Conservation (phyloP, 1,140 invertebrate genomes). For the Drosophila nasuta region DNA sequence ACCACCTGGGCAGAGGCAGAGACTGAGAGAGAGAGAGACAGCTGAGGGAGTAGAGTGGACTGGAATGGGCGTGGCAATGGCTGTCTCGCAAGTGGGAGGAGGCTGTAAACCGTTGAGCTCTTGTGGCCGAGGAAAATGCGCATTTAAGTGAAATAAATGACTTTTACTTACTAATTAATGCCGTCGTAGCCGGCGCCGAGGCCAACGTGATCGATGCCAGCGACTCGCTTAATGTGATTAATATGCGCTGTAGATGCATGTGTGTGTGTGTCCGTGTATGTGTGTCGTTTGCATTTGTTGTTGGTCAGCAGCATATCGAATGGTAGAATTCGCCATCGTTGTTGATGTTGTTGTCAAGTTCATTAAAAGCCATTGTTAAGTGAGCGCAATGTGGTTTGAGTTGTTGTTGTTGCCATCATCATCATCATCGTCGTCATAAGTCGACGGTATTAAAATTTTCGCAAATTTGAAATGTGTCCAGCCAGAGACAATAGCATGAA, state of each 20-base stretch:
- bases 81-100: not conserved
- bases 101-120: slow-evolving; percentile 21
- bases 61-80: not conserved
- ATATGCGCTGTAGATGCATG: slow-evolving; percentile 90
- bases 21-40: not conserved
- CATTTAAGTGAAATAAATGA: slow-evolving; percentile 83
- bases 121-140: slow-evolving; percentile 56
- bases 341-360: slow-evolving; percentile 56
- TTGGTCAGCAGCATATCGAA: slow-evolving; percentile 59
- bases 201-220: slow-evolving; percentile 95
- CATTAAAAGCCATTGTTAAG: slow-evolving; percentile 75
- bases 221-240: slow-evolving; percentile 95
- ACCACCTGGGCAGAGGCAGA: slow-evolving; percentile 52
- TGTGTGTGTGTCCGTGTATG: slow-evolving; percentile 13
- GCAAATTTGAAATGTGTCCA: slow-evolving; percentile 73
- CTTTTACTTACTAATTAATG: slow-evolving; percentile 94
- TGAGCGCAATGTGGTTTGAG: slow-evolving; percentile 39
- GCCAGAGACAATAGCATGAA: slow-evolving; percentile 57
- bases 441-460: slow-evolving; percentile 74
- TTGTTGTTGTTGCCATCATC: slow-evolving; percentile 53
- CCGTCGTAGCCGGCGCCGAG: slow-evolving; percentile 95
- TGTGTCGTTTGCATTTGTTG: slow-evolving; percentile 25
- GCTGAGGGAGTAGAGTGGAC: not conserved
- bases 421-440: slow-evolving; percentile 56
- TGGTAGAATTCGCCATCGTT: slow-evolving; percentile 28